Conservation (phyloP, 2,888 invertebrate species). For the Melanostoma scalare region DNA sequence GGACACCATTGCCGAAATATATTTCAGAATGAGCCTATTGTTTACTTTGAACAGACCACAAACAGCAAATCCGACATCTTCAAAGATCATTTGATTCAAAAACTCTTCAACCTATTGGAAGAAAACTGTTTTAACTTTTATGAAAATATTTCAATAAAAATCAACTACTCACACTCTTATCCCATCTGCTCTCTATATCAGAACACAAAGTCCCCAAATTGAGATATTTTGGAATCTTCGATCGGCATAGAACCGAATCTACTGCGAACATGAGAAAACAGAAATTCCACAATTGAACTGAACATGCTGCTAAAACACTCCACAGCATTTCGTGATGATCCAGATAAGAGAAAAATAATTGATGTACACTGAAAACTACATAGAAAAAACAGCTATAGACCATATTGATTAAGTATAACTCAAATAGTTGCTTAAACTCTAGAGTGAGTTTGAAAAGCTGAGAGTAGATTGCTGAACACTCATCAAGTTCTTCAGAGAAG, state of each 20-base stretch:
- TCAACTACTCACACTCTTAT: conserved; percentile 76
- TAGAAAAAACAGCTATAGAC: conserved; percentile 77
- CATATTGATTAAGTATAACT: conserved; percentile 78
- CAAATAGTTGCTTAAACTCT: conserved; percentile 75
- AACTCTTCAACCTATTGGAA: conserved; percentile 28
- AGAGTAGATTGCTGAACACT: conserved; percentile 75
- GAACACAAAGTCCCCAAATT: conserved; percentile 77
- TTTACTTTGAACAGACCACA: conserved; percentile 35
- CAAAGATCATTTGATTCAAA: conserved; percentile 18
- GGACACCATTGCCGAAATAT: no score
- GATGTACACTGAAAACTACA: conserved; percentile 76
- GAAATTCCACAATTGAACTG: conserved; percentile 75
- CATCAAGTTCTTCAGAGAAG: conserved; percentile 77
- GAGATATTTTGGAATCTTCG: conserved; percentile 75
- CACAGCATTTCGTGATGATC: conserved; percentile 60
- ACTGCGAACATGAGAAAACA: conserved; percentile 76
- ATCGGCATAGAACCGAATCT: conserved; percentile 75
- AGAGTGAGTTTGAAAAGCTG: conserved; percentile 75
- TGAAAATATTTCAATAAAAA: background rate
- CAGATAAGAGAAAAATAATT: conserved; percentile 75
- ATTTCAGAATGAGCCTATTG: background rate
- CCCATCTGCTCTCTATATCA: conserved; percentile 78
- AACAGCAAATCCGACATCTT: conserved; percentile 19
- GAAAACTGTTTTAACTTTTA: background rate
- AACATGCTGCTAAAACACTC: conserved; percentile 69